phyloP scores from a whole-genome alignment of 1,140 invertebrate genomes.

The Drepana arcuata region DNA sequence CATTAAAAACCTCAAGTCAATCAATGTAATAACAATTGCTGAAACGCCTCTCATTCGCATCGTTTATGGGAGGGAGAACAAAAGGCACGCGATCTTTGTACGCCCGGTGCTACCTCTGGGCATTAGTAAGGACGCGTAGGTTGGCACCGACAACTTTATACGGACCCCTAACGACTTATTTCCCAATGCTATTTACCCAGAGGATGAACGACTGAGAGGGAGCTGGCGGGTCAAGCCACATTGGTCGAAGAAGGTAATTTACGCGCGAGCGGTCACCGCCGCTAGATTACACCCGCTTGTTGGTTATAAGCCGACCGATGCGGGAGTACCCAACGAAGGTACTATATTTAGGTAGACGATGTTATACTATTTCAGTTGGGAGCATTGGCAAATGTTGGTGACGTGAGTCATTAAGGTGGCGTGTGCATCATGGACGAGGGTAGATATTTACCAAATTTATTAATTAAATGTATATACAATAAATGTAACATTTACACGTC shows the following conservation, averaged over 20 bases:
- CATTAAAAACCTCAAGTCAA: too few species aligned
- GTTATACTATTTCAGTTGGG: too few species aligned
- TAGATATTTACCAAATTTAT: too few species aligned
- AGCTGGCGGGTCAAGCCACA: constrained; percentile 13
- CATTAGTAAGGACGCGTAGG: constrained; percentile 50
- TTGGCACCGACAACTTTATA: constrained; percentile 24
- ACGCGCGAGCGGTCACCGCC: constrained; percentile 58
- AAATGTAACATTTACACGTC: too few species aligned
- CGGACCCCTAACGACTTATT: constrained; percentile 24
- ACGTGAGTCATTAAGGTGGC: constrained; percentile 39
- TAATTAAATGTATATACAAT: too few species aligned
- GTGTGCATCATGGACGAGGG: constrained; percentile 28
- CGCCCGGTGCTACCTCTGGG: constrained; percentile 42
- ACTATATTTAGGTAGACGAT: too few species aligned
- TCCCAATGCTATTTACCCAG: constrained; percentile 9
- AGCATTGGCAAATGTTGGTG: constrained; percentile 11
- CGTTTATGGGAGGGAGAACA: constrained; percentile 20
- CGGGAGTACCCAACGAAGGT: constrained; percentile 17
- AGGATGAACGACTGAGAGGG: constrained; percentile 1
- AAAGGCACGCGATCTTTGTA: constrained; percentile 40
- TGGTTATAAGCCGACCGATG: constrained; percentile 45
- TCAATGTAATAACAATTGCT: too few species aligned
- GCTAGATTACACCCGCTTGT: constrained; percentile 48
- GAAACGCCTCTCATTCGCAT: too few species aligned
- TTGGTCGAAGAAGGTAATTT: constrained; percentile 45